These are phyloP conservation scores for Lepus europaeus DNA, from an alignment of 2,113 vertebrate genomes.

Conservation along the genomic window DNA sequence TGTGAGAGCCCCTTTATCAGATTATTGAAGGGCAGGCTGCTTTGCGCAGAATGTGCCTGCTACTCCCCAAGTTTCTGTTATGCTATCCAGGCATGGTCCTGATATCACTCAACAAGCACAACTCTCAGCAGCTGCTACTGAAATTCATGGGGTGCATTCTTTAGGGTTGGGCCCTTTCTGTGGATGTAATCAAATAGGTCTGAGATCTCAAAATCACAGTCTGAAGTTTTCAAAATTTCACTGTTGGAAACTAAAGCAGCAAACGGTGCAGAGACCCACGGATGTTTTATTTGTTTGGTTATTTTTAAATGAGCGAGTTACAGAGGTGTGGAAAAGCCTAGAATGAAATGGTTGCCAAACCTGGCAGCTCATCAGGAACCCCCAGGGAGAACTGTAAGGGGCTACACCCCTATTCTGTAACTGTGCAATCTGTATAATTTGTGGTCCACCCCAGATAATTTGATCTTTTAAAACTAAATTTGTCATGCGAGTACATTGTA, in stretches of 20 bases:
- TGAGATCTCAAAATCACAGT: neutral
- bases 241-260: neutral
- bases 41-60: neutral
- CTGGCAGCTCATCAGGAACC: neutral
- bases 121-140: neutral
- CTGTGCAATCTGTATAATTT: neutral
- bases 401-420: neutral
- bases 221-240: neutral
- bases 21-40: conserved; percentile 64
- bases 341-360: neutral
- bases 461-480: no score
- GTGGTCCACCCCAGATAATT: neutral
- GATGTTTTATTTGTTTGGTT: neutral
- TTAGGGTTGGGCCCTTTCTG: neutral
- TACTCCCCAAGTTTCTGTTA: neutral
- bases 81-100: neutral
- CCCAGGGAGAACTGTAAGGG: neutral
- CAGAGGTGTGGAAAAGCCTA: neutral
- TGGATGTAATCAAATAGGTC: neutral
- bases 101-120: neutral
- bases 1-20: conserved; percentile 64
- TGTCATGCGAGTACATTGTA: no score
- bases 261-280: neutral
- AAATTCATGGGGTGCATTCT: neutral
- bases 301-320: neutral